A percentile compares a stretch with the other conserved stretches of the same genome.
These are phyloP conservation scores for Lynx canadensis DNA, from an alignment of 2,113 vertebrate species.

Conservation along the genomic window DNA sequence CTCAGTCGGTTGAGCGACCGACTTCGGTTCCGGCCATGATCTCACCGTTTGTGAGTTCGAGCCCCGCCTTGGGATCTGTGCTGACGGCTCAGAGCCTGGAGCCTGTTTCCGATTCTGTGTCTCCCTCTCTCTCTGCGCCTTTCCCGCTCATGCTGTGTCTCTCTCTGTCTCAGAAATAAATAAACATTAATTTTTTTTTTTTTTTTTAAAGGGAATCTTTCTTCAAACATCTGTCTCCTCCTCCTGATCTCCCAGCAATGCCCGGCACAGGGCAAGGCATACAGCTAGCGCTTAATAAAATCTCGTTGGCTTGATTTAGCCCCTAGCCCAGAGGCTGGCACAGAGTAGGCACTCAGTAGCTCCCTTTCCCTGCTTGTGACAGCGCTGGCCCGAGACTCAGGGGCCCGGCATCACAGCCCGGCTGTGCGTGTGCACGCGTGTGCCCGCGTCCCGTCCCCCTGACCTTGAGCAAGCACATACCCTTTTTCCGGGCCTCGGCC, in stretches of 20 bases:
- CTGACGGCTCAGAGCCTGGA: no score
- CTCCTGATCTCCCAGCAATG: no score
- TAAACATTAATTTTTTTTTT: no score
- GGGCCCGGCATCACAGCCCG: accelerated
- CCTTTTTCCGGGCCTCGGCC: not conserved
- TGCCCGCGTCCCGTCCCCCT: accelerated
- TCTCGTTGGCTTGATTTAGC: not conserved
- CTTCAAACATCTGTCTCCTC: not conserved
- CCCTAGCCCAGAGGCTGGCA: not conserved
- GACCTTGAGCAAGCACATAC: not conserved
- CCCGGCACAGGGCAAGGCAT: not conserved
- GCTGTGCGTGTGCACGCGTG: accelerated
- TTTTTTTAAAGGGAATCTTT: not conserved
- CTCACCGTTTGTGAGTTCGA: no score
- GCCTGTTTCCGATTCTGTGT: no score
- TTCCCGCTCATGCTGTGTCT: no score
- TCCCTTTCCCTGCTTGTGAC: not conserved
- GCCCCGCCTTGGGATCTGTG: no score
- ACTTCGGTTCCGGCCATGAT: no score
- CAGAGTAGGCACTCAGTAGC: not conserved
- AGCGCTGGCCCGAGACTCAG: not conserved
- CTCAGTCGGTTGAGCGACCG: no score
- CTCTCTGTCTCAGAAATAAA: no score
- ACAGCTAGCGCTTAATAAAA: not conserved
- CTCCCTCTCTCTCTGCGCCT: no score